These are phyloP conservation scores for Oxycera nigricornis DNA, from an alignment of 2,888 invertebrate genomes.

Conservation along the genomic window DNA sequence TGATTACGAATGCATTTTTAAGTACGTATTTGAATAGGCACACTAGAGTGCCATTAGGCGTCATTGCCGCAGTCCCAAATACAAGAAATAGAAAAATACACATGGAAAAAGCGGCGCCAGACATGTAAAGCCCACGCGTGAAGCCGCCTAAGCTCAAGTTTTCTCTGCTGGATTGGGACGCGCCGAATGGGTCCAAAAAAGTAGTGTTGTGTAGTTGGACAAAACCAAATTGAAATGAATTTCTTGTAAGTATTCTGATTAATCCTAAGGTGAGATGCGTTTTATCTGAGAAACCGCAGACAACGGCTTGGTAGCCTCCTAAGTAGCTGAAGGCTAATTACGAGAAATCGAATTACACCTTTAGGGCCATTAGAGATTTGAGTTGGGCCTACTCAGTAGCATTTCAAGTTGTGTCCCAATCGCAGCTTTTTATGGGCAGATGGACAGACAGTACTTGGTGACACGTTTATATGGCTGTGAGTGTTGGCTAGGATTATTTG, in stretches of 20 bases:
- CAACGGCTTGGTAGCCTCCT: neutral
- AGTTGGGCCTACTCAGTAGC: neutral
- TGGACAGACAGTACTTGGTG: neutral
- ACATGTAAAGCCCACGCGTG: conserved; percentile 13
- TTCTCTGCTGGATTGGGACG: neutral
- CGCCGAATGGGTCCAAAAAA: neutral
- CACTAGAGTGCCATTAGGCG: neutral
- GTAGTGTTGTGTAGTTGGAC: conserved; percentile 8
- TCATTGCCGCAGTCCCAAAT: neutral
- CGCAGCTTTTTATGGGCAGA: neutral
- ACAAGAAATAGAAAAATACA: neutral
- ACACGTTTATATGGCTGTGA: too few species aligned
- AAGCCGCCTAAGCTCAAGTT: conserved; percentile 9
- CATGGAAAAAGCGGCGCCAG: conserved; percentile 13
- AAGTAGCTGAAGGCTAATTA: conserved; percentile 4
- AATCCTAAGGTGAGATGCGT: conserved; percentile 6
- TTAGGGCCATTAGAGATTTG: conserved; percentile 15
- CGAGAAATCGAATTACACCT: neutral
- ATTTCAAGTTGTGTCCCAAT: neutral
- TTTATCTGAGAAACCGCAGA: neutral
- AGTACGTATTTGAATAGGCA: conserved; percentile 27
- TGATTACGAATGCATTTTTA: conserved; percentile 30
- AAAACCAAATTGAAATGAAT: conserved; percentile 30
- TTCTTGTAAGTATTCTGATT: conserved; percentile 35
- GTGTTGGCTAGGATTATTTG: neutral